These are phyloP conservation scores for Capreolus pygargus DNA, from an alignment of 2,113 vertebrate species.

Conservation along the genomic window DNA sequence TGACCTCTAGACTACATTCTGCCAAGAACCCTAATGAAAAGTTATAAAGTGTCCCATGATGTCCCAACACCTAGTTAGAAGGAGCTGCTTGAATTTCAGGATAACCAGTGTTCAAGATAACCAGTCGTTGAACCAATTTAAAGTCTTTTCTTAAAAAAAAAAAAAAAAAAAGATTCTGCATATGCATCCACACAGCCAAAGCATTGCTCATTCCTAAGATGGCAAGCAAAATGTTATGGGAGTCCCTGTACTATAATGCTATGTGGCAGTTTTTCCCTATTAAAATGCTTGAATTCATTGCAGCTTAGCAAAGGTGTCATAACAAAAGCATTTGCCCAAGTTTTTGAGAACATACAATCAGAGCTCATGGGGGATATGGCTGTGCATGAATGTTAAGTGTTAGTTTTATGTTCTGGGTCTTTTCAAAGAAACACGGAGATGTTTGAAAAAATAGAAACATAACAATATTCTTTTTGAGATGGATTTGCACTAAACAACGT, in stretches of 20 bases:
- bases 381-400: background rate
- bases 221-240: background rate
- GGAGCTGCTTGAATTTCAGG: background rate
- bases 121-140: background rate
- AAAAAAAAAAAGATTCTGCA: background rate
- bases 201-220: background rate
- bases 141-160: background rate
- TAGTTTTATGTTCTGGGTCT: slow-evolving; percentile 17
- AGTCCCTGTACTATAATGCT: background rate
- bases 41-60: background rate
- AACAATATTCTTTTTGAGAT: background rate
- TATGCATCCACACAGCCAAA: background rate
- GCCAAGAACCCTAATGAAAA: slow-evolving; percentile 16
- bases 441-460: background rate
- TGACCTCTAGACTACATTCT: background rate
- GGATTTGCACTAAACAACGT: background rate
- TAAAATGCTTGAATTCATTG: slow-evolving; percentile 9
- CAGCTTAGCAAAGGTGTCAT: slow-evolving; percentile 36
- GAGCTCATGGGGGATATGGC: background rate
- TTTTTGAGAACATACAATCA: slow-evolving; percentile 36
- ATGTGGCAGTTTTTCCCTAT: background rate
- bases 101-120: slow-evolving; percentile 8
- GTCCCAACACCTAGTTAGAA: background rate
- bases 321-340: slow-evolving; percentile 10
- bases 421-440: background rate